Conservation (phyloP, 2,797 vertebrate species). For the Lacerta agilis region DNA sequence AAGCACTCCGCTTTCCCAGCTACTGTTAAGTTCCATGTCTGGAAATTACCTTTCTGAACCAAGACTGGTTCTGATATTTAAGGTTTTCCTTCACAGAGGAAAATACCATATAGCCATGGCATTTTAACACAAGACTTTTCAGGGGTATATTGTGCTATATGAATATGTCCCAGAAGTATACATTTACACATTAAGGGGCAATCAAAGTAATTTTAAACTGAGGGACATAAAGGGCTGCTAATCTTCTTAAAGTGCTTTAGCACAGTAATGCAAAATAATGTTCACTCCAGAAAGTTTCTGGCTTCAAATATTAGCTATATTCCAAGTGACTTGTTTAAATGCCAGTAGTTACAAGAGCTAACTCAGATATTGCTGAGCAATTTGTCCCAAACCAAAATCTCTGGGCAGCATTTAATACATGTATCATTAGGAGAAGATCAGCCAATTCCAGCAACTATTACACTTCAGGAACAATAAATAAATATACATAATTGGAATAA, state of each 20-base stretch:
- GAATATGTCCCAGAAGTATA: constrained; percentile 5
- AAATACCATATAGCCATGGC: not conserved
- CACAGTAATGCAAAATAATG: constrained; percentile 22
- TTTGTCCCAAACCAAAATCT: constrained; percentile 52
- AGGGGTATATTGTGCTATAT: not conserved
- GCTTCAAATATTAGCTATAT: not conserved
- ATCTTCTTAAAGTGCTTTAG: constrained; percentile 38
- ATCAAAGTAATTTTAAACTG: constrained; percentile 8
- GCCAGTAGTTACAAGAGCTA: not conserved
- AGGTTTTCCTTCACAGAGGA: not conserved
- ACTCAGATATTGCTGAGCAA: not conserved
- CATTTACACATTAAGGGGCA: not conserved
- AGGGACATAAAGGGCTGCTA: not conserved
- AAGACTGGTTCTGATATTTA: not conserved
- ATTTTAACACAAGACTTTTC: constrained; percentile 10
- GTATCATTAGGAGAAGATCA: constrained; percentile 32
- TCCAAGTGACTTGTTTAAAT: constrained; percentile 3
- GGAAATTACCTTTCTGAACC: not conserved
- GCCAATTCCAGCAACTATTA: constrained; percentile 63
- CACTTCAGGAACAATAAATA: constrained; percentile 46
- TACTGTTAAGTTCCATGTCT: not conserved
- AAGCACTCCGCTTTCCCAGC: rapidly evolving
- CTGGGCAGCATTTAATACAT: constrained; percentile 50
- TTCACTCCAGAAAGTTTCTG: constrained; percentile 37
- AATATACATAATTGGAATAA: not conserved